Evolutionary conservation across 2,797 vertebrate species (phyloP).

Genomic region (Etheostoma perlongum): DNA sequence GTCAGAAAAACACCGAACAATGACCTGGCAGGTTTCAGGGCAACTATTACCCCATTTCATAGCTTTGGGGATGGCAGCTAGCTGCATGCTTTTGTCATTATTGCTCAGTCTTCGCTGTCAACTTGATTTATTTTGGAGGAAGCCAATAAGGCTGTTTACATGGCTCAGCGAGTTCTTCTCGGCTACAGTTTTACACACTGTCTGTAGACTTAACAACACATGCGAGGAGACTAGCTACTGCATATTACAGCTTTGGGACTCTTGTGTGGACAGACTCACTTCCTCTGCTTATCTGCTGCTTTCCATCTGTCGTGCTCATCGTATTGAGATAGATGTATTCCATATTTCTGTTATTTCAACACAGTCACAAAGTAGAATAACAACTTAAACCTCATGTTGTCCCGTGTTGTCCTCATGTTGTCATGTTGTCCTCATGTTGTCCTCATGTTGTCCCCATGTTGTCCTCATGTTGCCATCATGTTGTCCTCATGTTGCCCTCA

Average conservation of each 20-base stretch:
- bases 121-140: constrained; percentile 40
- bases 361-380: background rate
- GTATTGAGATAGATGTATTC: constrained; percentile 22
- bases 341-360: constrained; percentile 2
- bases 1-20: constrained; percentile 38
- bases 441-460: too few relatives aligned
- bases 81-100: constrained; percentile 55
- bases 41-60: constrained; percentile 44
- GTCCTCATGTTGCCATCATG: too few relatives aligned
- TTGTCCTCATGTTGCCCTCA: too few relatives aligned
- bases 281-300: constrained; percentile 24
- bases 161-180: constrained; percentile 14
- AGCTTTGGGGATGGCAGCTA: constrained; percentile 15
- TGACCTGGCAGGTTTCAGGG: constrained; percentile 56
- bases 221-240: constrained; percentile 31
- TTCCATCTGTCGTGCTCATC: constrained; percentile 20
- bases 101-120: constrained; percentile 49
- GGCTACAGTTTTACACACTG: constrained; percentile 16
- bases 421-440: too few relatives aligned
- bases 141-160: constrained; percentile 40
- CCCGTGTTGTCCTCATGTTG: too few relatives aligned
- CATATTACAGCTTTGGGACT: constrained; percentile 18
- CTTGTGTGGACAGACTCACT: constrained; percentile 34
- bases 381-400: background rate
- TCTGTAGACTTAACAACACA: constrained; percentile 22